Conservation (phyloP, 2,888 invertebrate genomes). For the Polyommatus icarus region DNA sequence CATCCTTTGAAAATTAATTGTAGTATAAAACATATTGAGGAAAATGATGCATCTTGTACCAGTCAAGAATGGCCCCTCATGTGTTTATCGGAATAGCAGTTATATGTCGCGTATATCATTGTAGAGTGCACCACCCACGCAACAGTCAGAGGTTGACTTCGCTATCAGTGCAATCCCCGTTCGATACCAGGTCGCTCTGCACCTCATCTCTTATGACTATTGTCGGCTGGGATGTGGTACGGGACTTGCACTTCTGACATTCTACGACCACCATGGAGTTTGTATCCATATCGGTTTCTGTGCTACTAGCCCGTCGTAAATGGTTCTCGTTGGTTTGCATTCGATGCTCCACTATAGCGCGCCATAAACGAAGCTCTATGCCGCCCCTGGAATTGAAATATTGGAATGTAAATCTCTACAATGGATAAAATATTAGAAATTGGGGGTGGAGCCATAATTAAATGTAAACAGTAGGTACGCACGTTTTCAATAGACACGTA, state of each 20-base stretch:
- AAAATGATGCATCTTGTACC: background rate
- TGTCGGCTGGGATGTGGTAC: constrained; percentile 60
- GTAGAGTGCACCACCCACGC: constrained; percentile 79
- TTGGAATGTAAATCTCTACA: background rate
- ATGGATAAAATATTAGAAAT: background rate
- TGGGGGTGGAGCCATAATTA: background rate
- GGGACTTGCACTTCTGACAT: constrained; percentile 59
- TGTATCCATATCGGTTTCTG: constrained; percentile 71
- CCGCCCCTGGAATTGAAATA: constrained; percentile 82
- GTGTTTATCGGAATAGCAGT: constrained; percentile 33
- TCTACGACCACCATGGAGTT: constrained; percentile 73
- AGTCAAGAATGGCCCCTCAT: background rate
- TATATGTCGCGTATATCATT: constrained; percentile 48
- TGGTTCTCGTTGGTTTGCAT: constrained; percentile 51
- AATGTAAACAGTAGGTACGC: no score
- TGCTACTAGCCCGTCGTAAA: constrained; percentile 65
- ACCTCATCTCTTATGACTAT: constrained; percentile 60
- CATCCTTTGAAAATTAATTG: no score
- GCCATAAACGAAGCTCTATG: constrained; percentile 91
- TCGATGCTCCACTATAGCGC: constrained; percentile 85
- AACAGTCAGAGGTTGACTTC: constrained; percentile 71
- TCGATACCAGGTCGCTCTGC: constrained; percentile 35
- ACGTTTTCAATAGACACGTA: no score
- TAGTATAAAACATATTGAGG: no score
- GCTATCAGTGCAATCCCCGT: constrained; percentile 60